Conservation (phyloP, 2,113 vertebrate species). For the Halcyon malimbica region DNA sequence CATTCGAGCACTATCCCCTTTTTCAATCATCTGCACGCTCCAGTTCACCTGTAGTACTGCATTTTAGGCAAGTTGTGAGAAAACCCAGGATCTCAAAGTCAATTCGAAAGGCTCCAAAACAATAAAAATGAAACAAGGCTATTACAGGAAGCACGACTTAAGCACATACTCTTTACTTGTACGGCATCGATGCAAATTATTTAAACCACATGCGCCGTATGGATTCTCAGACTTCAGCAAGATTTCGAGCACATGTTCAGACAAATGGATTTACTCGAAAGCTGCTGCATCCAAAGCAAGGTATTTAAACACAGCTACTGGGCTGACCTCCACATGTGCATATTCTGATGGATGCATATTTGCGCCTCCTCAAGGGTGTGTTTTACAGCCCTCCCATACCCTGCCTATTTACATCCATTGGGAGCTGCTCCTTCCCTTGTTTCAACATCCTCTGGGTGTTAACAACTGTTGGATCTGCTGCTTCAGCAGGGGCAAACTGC, state of each 20-base stretch:
- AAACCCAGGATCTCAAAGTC: not conserved
- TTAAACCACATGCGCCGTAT: not conserved
- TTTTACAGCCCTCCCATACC: not conserved
- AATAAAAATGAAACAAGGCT: not conserved
- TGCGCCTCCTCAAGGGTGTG: not conserved
- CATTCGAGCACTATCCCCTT: not conserved
- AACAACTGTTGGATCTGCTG: not conserved
- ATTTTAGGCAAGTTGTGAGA: not conserved
- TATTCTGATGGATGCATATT: not conserved
- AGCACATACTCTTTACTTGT: not conserved
- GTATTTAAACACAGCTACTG: not conserved
- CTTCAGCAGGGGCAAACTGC: not conserved
- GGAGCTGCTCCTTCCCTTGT: not conserved
- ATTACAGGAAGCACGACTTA: not conserved
- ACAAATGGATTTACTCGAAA: not conserved
- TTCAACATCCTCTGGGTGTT: not conserved
- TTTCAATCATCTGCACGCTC: not conserved
- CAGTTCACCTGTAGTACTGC: not conserved
- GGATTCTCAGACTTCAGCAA: not conserved
- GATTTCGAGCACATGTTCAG: not conserved
- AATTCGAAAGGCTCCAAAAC: not conserved
- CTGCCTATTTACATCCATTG: not conserved
- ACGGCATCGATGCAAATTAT: not conserved
- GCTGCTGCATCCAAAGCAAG: not conserved
- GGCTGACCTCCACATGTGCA: not conserved